Percentiles rank a stretch among this genome's conserved stretches.
These are phyloP conservation scores for Cariama cristata DNA, from an alignment of 2,113 vertebrate species.

Conservation along the genomic window DNA sequence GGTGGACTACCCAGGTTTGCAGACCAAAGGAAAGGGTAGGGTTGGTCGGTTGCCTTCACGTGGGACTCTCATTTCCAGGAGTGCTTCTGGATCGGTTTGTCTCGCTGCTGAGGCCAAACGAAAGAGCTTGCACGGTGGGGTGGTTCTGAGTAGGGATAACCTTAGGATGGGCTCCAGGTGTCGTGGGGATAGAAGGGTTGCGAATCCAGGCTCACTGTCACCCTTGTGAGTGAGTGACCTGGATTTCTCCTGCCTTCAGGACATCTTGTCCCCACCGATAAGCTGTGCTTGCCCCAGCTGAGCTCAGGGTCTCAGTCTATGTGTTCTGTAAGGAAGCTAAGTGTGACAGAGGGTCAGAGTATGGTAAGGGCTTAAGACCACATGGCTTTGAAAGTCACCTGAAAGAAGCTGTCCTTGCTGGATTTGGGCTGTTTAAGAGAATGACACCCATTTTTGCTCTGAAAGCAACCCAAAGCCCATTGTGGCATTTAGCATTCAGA, in stretches of 20 bases:
- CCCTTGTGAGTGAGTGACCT: neutral
- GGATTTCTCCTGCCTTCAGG: neutral
- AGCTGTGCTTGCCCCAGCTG: neutral
- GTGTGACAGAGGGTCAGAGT: neutral
- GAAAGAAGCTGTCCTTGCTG: neutral
- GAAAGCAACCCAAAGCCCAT: neutral
- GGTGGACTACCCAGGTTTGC: neutral
- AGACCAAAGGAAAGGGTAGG: neutral
- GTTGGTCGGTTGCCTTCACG: neutral
- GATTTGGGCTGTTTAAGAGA: neutral
- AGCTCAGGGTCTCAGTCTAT: neutral
- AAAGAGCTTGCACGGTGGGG: accelerated
- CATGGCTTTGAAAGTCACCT: neutral
- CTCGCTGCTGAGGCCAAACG: neutral
- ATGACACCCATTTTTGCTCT: too few species aligned
- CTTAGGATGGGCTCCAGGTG: neutral
- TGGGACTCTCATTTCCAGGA: neutral
- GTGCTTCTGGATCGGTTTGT: neutral
- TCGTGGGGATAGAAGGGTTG: too few species aligned
- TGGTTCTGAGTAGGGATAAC: neutral
- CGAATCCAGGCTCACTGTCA: neutral
- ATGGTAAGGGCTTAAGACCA: neutral
- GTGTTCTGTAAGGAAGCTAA: neutral
- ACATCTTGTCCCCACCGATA: neutral
- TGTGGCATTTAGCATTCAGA: neutral